phyloP scores from a whole-genome alignment of 2,113 vertebrate genomes.

The Tonatia bakeri region DNA sequence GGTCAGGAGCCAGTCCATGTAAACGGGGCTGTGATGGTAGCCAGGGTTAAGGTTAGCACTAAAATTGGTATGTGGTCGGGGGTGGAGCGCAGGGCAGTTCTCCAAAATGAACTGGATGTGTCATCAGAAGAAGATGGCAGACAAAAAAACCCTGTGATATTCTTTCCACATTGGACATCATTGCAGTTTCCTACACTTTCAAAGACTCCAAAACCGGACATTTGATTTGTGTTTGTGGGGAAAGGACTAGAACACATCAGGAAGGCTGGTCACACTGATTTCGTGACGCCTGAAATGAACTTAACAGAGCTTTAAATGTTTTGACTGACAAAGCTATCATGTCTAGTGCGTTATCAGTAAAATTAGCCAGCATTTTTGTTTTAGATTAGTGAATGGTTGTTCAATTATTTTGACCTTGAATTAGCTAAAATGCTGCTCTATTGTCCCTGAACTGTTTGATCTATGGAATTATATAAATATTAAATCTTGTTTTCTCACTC shows the following conservation, averaged over 20 bases:
- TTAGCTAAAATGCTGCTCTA: background rate
- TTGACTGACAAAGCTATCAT: background rate
- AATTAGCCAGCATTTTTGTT: background rate
- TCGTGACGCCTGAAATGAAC: background rate
- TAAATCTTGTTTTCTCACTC: slow-evolving; percentile 43
- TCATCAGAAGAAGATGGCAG: background rate
- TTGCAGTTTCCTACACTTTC: background rate
- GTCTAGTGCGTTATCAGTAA: background rate
- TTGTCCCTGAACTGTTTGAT: slow-evolving; percentile 9
- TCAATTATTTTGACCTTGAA: slow-evolving; percentile 4
- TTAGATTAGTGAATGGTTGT: background rate
- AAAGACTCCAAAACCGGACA: background rate
- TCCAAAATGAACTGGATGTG: background rate
- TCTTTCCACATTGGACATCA: background rate
- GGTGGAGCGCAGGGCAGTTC: background rate
- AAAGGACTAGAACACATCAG: background rate
- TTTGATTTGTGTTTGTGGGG: background rate
- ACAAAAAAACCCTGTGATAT: background rate
- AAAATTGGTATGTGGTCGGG: rapidly evolving
- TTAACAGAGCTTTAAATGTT: background rate
- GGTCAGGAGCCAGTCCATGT: background rate
- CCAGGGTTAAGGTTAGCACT: background rate
- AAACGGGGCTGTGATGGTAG: background rate
- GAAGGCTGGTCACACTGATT: background rate
- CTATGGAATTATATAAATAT: slow-evolving; percentile 56